Base-by-base conservation (phyloP, 2,113 vertebrate genomes). In the Sterrhoptilus dennistouni region DNA sequence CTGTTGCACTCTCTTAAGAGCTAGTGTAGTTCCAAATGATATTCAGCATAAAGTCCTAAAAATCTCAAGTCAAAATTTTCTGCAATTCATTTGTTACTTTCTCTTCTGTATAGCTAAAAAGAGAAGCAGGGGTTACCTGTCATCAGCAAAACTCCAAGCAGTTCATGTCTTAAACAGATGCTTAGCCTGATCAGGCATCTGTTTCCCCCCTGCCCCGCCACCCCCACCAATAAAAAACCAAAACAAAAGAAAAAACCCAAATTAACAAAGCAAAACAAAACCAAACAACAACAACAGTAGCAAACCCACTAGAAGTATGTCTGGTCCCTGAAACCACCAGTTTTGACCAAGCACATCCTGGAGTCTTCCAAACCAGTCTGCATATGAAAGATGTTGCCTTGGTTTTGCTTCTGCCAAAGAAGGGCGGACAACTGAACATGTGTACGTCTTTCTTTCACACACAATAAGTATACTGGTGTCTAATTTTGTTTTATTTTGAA, bases 141-240 rank as follows among this genome's bases (percentile, higher is more conserved):
- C 13, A 28, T 23, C 40, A 69, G 12, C 14, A 60, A 60, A 94
- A 81, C 42, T 7, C 9, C 13, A 29, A 23, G 10, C 1, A 31
- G 49, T 54, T 56, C 35, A 74, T 1, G 7, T 22, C 11, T 42
- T 60, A 72, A 54, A 53, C 10, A 49, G 27, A 52, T 2, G 1
- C 7, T 54, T 28, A 56, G 6, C 13, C 33, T 47, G 5, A 25
- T 24, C 29, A 84, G 24, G 3, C 11, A 45, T 31, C 17, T 23
- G 3, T 63, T 71, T 31, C 14, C 20, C 6, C 6, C 13, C 3
- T 59, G 0, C 11, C 4, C 6, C 12, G 38, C 19, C 14, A 15
- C 2, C 2, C 13, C n/a, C 21, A 5, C 20, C 21, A 14, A 38
- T 38, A 23, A 23, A 57, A 56, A 57, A 33, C 3, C 47, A 8